Conservation (phyloP, 2,888 invertebrate species). For the Endomychus coccineus region DNA sequence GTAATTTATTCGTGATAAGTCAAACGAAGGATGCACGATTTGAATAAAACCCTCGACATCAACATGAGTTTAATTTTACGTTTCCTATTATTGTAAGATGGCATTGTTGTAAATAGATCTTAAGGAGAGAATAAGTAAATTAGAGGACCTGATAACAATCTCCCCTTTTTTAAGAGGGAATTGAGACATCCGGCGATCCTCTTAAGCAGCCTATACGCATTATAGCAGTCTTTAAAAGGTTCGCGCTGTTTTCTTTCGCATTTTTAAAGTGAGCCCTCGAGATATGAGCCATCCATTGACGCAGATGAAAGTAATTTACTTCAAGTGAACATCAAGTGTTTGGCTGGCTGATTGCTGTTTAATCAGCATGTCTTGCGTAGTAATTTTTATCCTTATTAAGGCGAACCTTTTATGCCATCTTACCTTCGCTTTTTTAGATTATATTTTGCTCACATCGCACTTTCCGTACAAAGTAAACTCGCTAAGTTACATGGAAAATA, state of each 20-base stretch:
- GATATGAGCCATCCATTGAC: constrained; percentile 37
- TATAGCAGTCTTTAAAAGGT: constrained; percentile 35
- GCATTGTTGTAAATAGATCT: constrained; percentile 61
- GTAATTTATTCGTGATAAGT: too few species aligned
- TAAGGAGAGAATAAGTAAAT: constrained; percentile 72
- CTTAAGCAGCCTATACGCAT: constrained; percentile 31
- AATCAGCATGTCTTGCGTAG: constrained; percentile 40
- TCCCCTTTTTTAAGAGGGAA: constrained; percentile 50
- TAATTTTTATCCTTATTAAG: constrained; percentile 42
- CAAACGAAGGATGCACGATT: too few species aligned
- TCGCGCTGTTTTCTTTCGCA: constrained; percentile 38
- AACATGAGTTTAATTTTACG: constrained; percentile 28
- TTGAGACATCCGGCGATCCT: constrained; percentile 36
- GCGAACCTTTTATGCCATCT: constrained; percentile 22
- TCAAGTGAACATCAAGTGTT: constrained; percentile 32
- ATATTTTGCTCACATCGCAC: too few species aligned
- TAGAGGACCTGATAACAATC: constrained; percentile 73
- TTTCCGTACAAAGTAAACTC: too few species aligned
- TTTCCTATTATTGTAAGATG: constrained; percentile 36
- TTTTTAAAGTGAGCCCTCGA: constrained; percentile 38
- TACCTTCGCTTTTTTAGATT: too few species aligned
- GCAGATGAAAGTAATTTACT: constrained; percentile 27
- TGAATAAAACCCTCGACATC: constrained; percentile 8
- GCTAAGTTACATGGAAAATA: too few species aligned
- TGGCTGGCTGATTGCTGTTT: constrained; percentile 40